Base-by-base conservation (phyloP, 2,797 vertebrate genomes). In the Loris lydekkerianus region DNA sequence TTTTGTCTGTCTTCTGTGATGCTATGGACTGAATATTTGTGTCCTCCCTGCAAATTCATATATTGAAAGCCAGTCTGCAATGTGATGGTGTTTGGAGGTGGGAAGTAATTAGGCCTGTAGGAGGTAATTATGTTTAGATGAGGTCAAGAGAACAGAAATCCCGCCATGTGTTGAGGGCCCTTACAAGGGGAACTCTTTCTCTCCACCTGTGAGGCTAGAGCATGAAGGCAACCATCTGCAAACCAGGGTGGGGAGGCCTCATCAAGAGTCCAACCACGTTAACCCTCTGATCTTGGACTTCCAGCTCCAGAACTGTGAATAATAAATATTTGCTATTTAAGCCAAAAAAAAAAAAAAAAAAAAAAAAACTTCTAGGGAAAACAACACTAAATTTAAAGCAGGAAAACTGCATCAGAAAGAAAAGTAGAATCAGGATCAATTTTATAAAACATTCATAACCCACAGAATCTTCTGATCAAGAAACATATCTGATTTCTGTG, bases 401-500 rank as follows among this genome's bases (percentile, higher is more conserved):
- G 29, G 76, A 60, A 69, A 7, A 37, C 3, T 70, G 1, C 58
- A 84, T 70, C 34, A 84, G 43, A 72, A 88, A 82, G 17, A 49
- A 86, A 89, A 63, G 29, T 27, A 56, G 31, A 93, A 65, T 15
- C 7, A 34, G 3, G 25, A 70, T 40, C 1, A 37, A 15, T 72
- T 89, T 96, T 86, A 43, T 87, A 81, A 94, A 86, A 67, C 4
- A 58, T 58, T 61, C 18, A n/a, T 34, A 87, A 72, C 53, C 70
- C 53, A 2, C 25, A 70, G 56, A 86, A 77, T 92, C 43, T 49
- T 89, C 31, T 56, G 21, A 3, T 63, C 13, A 23, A 93, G 63
- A 82, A 77, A 10, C 0, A 5, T 72, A 11, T 10, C 23, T n/a
- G 7, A 15, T 49, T 87, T 18, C 65, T 76, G 5, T 84, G 53